These are phyloP conservation scores for Leucophenga maculata DNA, from an alignment of 2,888 invertebrate species.

Conservation along the genomic window DNA sequence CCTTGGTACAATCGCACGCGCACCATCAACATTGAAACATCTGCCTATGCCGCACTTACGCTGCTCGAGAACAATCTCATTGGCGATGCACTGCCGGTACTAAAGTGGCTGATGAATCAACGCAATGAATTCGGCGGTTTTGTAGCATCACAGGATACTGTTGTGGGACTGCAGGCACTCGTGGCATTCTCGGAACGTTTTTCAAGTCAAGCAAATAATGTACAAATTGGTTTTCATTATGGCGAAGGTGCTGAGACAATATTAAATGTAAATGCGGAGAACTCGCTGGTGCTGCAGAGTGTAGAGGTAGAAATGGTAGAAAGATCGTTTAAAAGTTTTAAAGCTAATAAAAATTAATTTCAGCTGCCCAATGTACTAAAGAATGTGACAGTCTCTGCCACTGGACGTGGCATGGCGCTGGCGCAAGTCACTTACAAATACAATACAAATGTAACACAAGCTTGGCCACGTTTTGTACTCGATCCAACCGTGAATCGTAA, in stretches of 20 bases:
- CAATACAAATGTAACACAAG: conserved; percentile 88
- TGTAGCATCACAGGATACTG: conserved; percentile 84
- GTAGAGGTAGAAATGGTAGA: conserved; percentile 75
- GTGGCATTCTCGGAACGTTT: conserved; percentile 75
- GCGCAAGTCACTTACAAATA: conserved; percentile 86
- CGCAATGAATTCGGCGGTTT: conserved; percentile 81
- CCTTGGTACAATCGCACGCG: conserved; percentile 80
- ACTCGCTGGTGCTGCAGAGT: conserved; percentile 87
- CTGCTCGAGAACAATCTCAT: conserved; percentile 74
- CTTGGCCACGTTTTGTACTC: conserved; percentile 89
- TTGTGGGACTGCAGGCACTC: conserved; percentile 81
- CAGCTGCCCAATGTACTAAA: conserved; percentile 73
- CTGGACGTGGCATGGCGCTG: conserved; percentile 85
- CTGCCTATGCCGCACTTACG: conserved; percentile 89
- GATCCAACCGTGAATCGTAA: conserved; percentile 91
- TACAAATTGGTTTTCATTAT: conserved; percentile 76
- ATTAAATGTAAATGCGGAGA: conserved; percentile 83
- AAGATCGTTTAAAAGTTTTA: not conserved
- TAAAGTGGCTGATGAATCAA: conserved; percentile 83
- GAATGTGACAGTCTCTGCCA: conserved; percentile 82
- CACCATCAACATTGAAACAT: conserved; percentile 84
- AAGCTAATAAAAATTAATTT: not conserved
- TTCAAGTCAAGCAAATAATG: conserved; percentile 73
- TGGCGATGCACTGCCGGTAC: conserved; percentile 74
- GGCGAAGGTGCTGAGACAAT: conserved; percentile 69